Base-by-base conservation (phyloP, 2,888 invertebrate species). In the Leptothorax acervorum region DNA sequence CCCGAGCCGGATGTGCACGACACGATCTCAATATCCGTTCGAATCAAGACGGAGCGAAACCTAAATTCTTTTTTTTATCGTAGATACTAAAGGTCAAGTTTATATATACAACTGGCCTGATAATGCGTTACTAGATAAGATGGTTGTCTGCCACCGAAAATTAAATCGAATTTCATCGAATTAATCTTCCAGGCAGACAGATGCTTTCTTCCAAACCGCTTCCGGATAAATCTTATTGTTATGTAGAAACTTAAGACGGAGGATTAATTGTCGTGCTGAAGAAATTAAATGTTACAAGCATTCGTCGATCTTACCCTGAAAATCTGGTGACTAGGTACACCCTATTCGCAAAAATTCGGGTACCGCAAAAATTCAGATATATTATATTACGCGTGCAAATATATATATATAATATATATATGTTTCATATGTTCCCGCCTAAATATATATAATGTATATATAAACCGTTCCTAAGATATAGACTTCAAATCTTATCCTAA, bases 401-500 rank as follows among this genome's bases (percentile, higher is more conserved):
- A 65, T 60, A 23, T 0, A 23, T 23, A 23, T 23, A 23, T 23
- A 23, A 23, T 23, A 23, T 23, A 76, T 53, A 78, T 55, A 57
- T 66, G 28, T 78, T 66, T n/a, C 53, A 53, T 65, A 39, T 78
- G 70, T 78, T 76, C 51, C 75, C 65, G 18, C 18, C 70, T 70
- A 57, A 45, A 70, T 79, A 31, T 62, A 60, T 45, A 66, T 66
- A 28, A 28, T 66, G 8, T 45, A 66, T 65, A 42, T 66, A 68
- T 68, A 70, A 79, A 70, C 2, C 23, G n/a, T 45, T 55, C 18
- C 45, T 79, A 79, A 70, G 71, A 23, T 70, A 70, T 39, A 65
- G 11, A 63, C 2, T 51, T 75, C 9, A 51, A 51, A 53, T 55
- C 55, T 78, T 68, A 68, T 78, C n/a, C 31, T 78, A 68, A 45